Base-by-base conservation (phyloP, 1,140 invertebrate genomes). In the Diprion similis region DNA sequence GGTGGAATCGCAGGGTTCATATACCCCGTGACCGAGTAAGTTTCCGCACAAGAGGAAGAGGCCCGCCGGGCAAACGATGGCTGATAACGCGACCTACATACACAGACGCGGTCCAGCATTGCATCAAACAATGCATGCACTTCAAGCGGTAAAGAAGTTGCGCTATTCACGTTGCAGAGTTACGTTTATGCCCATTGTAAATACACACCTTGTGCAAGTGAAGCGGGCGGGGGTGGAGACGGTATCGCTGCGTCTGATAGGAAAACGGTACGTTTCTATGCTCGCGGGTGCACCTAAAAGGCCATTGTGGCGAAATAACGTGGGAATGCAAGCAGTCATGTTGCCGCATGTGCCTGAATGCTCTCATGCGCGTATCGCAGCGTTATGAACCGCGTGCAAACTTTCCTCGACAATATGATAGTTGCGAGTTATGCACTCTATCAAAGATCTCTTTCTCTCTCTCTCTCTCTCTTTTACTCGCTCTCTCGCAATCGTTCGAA, bases 231-330 rank as follows among this genome's bases (percentile, higher is more conserved):
- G 24, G 24, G 24, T 37, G 24, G 24, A 37, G 24, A 59, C 51
- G 51, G 51, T 59, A 59, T 17, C 11, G 51, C 51, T 59, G 51
- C 51, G 11, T 15, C 9, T 59, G 51, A 59, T 59, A 59, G 51
- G 51, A 59, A 59, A 59, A 59, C n/a, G n/a, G 51, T 17, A 59
- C 51, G 51, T 59, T 59, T 59, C n/a, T 17, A 59, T 59, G 51
- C 51, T 17, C 0, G 9, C n/a, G n/a, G 51, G 51, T 59, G 51
- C 7, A 59, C 51, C 11, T 59, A 59, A 59, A 59, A 59, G 51
- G 51, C 51, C 51, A 59, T 59, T 59, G 51, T 59, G 51, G 51
- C n/a, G 51, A 37, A 59, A 59, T 59, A 59, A 59, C 51, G 9
- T 59, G 51, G 51, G 51, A 59, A 59, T 59, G 51, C n/a, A 37